Conservation (phyloP, 1,140 invertebrate genomes). For the Fragariocoptes setiger region DNA sequence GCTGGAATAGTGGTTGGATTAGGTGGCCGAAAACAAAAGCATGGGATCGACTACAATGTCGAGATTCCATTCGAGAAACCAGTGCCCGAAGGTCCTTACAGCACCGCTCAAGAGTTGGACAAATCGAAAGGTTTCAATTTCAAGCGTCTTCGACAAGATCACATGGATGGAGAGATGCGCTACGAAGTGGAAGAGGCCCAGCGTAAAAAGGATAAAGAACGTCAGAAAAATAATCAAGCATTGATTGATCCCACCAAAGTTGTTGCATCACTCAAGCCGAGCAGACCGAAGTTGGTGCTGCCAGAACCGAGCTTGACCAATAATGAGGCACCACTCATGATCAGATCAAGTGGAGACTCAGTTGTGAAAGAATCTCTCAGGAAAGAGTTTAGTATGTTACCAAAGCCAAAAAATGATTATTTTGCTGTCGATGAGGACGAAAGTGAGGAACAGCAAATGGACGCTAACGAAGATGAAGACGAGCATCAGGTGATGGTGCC, state of each 20-base stretch:
- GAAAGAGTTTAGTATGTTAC: conserved; percentile 39
- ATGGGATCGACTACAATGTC: conserved; percentile 80
- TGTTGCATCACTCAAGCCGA: conserved; percentile 57
- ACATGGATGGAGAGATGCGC: conserved; percentile 62
- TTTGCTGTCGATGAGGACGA: conserved; percentile 78
- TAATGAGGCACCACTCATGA: conserved; percentile 37
- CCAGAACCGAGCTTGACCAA: conserved; percentile 91
- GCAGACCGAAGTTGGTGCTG: conserved; percentile 76
- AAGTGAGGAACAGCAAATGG: conserved; percentile 13
- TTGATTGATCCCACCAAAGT: conserved; percentile 22
- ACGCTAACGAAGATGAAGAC: conserved; percentile 15
- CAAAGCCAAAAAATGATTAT: conserved; percentile 77
- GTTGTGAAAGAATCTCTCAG: conserved; percentile 51
- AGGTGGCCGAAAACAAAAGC: conserved; percentile 30
- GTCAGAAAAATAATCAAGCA: neutral
- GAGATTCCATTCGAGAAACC: conserved; percentile 92
- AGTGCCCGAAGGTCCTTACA: conserved; percentile 65
- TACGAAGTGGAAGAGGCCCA: conserved; percentile 63
- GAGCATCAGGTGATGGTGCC: conserved; percentile 16
- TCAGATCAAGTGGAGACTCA: conserved; percentile 43
- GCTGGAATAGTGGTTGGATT: conserved; percentile 61
- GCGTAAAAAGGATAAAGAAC: conserved; percentile 45
- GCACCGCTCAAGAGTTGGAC: conserved; percentile 55
- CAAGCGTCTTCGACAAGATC: conserved; percentile 51
- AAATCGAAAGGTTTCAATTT: conserved; percentile 67